Evolutionary conservation across 1,140 invertebrate genomes (phyloP).

Genomic region (Ericerus pela): DNA sequence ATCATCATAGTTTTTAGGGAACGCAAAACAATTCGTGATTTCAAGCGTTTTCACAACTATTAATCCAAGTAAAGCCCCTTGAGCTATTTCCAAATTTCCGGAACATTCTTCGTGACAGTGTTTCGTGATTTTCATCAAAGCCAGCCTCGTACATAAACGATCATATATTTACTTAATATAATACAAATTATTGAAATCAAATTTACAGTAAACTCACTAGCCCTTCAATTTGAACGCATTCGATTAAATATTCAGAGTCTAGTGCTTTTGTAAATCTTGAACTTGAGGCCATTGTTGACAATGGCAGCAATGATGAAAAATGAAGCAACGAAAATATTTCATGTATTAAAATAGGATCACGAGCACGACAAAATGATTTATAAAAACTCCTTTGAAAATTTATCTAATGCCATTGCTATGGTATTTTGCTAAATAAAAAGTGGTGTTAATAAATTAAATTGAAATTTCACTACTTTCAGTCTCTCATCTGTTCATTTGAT

Average conservation of each 20-base stretch:
- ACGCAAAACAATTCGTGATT: constrained; percentile 97
- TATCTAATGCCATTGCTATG: no score
- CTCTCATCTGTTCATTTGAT: no score
- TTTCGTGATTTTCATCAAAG: constrained; percentile 97
- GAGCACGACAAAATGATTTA: no score
- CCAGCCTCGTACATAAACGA: no score
- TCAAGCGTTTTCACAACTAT: constrained; percentile 88
- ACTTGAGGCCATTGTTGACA: constrained; percentile 1
- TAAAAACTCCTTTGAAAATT: no score
- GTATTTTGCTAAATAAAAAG: no score
- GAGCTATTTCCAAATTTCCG: constrained; percentile 88
- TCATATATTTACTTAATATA: constrained; percentile 1
- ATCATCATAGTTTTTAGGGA: constrained; percentile 79
- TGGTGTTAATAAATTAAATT: no score
- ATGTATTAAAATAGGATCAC: no score
- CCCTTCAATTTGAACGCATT: constrained; percentile 13
- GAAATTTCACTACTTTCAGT: no score
- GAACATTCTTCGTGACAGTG: constrained; percentile 96
- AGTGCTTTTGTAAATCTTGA: neutral
- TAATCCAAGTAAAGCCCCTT: constrained; percentile 90
- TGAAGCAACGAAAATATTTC: no score
- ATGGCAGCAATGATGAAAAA: no score
- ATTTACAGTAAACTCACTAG: neutral
- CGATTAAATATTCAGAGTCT: constrained; percentile 5
- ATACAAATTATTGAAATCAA: neutral